Evolutionary conservation across 2,888 invertebrate genomes (phyloP).

Genomic region (Cremastobaeus sp.): DNA sequence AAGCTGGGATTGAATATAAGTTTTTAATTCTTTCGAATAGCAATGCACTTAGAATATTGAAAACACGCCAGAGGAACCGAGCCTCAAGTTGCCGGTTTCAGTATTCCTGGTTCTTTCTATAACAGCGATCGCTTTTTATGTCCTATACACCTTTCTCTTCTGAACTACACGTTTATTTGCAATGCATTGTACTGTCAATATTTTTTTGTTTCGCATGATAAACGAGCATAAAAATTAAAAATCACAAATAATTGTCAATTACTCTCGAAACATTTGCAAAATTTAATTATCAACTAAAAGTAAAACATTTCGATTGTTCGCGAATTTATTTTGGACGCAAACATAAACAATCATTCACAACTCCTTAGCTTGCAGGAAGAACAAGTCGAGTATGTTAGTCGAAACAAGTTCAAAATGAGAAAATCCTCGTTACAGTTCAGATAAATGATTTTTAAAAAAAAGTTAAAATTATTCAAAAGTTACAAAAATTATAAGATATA

Average conservation of each 20-base stretch:
- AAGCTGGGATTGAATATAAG: no score
- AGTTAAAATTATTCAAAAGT: no score
- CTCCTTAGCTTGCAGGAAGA: no score
- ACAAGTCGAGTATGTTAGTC: no score
- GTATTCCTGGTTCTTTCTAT: slow-evolving; percentile 43
- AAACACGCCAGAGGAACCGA: slow-evolving; percentile 28
- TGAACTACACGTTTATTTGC: slow-evolving; percentile 12
- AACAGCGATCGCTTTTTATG: slow-evolving; percentile 34
- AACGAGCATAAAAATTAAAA: slow-evolving; percentile 5
- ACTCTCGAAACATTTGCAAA: background rate
- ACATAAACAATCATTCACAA: no score
- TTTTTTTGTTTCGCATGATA: slow-evolving; percentile 10
- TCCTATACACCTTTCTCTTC: slow-evolving; percentile 51
- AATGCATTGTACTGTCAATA: slow-evolving; percentile 15
- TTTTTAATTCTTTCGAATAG: no score
- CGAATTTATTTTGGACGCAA: no score
- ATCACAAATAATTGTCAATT: background rate
- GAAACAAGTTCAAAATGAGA: no score
- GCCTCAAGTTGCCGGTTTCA: slow-evolving; percentile 43
- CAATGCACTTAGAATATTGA: slow-evolving; percentile 52
- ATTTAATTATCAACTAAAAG: background rate
- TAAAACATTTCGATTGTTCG: no score
- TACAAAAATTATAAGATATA: no score
- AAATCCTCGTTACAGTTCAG: no score
- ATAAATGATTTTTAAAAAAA: no score